These are phyloP conservation scores for Drosophila prosaltans DNA, from an alignment of 1,140 invertebrate species.

Conservation along the genomic window DNA sequence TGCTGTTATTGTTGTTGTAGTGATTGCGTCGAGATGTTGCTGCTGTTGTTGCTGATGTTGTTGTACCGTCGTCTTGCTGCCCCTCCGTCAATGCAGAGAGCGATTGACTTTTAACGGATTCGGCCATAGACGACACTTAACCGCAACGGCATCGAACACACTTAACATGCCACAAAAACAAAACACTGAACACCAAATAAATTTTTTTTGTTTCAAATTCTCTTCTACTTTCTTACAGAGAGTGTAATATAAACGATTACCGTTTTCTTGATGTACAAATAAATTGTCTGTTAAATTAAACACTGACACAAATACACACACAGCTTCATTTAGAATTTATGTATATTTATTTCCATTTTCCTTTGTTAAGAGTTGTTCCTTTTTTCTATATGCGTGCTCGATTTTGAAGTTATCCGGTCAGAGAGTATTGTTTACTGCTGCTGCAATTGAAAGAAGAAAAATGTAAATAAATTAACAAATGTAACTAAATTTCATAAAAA, in stretches of 20 bases:
- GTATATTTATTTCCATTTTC: constrained; percentile 7
- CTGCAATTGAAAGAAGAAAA: neutral
- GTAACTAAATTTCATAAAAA: too few relatives aligned
- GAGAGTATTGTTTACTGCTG: constrained; percentile 6
- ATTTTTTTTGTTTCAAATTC: neutral
- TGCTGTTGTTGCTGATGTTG: constrained; percentile 45
- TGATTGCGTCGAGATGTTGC: constrained; percentile 34
- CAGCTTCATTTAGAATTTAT: neutral
- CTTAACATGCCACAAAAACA: constrained; percentile 80
- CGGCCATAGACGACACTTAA: constrained; percentile 84
- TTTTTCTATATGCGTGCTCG: neutral
- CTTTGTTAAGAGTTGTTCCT: neutral
- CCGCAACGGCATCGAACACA: constrained; percentile 82
- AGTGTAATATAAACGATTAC: too few relatives aligned
- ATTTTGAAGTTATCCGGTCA: neutral
- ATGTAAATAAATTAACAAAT: neutral
- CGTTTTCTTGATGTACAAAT: neutral
- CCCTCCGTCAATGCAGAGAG: constrained; percentile 84
- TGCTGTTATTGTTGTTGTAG: constrained; percentile 38
- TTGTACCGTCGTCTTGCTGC: constrained; percentile 77
- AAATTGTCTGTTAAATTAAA: constrained; percentile 4
- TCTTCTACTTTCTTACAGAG: neutral
- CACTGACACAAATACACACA: constrained; percentile 5
- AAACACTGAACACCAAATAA: constrained; percentile 41
- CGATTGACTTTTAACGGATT: constrained; percentile 83